phyloP scores from a whole-genome alignment of 2,113 vertebrate species.

The Accipiter cooperii region DNA sequence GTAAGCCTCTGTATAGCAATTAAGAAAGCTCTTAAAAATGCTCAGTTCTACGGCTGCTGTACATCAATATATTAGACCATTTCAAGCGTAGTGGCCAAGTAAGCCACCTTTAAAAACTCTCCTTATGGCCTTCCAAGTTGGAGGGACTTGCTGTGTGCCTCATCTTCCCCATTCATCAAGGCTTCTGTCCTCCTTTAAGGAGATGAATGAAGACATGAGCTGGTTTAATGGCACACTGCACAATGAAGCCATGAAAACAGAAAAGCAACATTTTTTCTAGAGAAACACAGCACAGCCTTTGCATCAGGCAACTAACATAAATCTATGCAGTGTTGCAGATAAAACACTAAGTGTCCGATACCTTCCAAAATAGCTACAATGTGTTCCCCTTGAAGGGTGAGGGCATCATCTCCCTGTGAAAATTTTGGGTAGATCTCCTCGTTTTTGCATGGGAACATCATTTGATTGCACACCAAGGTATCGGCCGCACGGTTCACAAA shows the following conservation, averaged over 20 bases:
- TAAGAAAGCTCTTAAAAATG: neutral
- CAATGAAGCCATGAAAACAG: neutral
- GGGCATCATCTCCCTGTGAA: neutral
- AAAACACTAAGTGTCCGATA: fast-evolving
- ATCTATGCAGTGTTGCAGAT: neutral
- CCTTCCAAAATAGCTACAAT: fast-evolving
- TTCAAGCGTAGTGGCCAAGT: neutral
- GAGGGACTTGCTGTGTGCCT: neutral
- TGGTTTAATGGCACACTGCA: neutral
- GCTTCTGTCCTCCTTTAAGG: neutral
- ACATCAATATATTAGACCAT: neutral
- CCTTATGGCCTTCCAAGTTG: neutral
- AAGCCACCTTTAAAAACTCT: neutral
- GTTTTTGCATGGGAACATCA: neutral
- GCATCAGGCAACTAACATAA: fast-evolving
- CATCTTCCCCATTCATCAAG: neutral
- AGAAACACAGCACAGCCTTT: neutral
- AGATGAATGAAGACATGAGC: neutral
- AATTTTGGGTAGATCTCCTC: neutral
- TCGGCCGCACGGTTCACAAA: fast-evolving
- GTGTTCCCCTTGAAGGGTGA: neutral
- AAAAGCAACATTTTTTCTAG: neutral
- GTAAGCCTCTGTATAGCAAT: neutral
- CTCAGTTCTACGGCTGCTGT: neutral
- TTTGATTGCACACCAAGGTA: neutral